These are phyloP conservation scores for Crocidura indochinensis DNA, from an alignment of 2,797 vertebrate species.

Conservation along the genomic window DNA sequence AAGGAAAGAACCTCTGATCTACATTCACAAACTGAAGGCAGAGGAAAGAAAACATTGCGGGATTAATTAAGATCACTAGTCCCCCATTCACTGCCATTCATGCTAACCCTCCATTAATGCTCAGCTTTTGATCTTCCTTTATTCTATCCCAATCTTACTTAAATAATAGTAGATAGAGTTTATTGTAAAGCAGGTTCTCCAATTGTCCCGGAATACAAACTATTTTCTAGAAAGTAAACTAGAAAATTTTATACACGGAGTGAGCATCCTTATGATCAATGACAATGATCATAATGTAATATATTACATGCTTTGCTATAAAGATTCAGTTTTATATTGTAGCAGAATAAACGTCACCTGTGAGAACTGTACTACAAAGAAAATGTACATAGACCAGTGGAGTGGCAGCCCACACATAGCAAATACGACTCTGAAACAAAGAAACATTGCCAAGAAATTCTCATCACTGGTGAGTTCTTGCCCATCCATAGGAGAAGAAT, in stretches of 20 bases:
- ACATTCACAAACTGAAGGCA: neutral
- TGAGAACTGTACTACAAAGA: neutral
- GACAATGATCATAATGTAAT: neutral
- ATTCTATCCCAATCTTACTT: neutral
- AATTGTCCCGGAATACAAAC: no score
- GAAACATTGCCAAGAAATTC: neutral
- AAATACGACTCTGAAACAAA: conserved; percentile 5
- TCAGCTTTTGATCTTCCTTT: neutral
- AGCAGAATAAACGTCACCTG: neutral
- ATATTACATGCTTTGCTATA: neutral
- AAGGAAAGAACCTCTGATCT: neutral
- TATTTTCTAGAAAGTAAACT: no score
- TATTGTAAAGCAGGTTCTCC: neutral
- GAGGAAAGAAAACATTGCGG: neutral
- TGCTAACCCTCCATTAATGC: neutral
- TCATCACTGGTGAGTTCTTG: no score
- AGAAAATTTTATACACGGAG: no score
- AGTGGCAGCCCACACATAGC: neutral
- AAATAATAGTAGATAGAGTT: neutral
- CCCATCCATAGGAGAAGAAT: no score
- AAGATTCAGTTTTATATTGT: neutral
- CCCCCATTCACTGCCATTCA: neutral
- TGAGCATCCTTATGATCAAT: neutral
- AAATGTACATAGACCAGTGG: neutral
- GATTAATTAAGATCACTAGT: neutral